Evolutionary conservation across 2,888 invertebrate genomes (phyloP).

Genomic region (Spodoptera exigua): DNA sequence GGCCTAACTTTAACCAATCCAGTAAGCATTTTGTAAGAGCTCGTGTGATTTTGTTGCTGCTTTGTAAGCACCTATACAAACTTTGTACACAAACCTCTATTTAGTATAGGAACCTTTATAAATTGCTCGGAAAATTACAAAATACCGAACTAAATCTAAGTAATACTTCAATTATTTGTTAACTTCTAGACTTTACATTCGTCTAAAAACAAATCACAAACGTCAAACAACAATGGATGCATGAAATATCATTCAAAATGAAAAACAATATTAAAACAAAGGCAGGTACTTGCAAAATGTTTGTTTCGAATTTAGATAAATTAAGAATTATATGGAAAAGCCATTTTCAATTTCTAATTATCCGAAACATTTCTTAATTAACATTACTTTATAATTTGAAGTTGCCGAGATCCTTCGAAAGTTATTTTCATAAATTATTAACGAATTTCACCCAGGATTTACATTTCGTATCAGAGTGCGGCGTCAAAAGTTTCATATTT

Average conservation of each 20-base stretch:
- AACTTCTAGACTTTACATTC: no score
- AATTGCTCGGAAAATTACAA: no score
- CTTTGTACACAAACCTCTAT: no score
- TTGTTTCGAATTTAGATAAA: not conserved
- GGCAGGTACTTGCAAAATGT: not conserved
- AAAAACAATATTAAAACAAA: slow-evolving; percentile 1
- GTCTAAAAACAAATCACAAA: no score
- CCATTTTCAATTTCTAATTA: slow-evolving; percentile 29
- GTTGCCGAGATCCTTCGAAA: slow-evolving; percentile 23
- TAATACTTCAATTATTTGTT: no score
- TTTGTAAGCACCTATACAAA: not conserved
- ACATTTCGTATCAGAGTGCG: slow-evolving; percentile 6
- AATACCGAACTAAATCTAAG: no score
- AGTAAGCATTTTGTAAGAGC: slow-evolving; percentile 36
- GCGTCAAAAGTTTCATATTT: not conserved
- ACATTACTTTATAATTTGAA: slow-evolving; percentile 36
- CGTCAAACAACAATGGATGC: no score
- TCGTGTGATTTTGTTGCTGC: slow-evolving; percentile 7
- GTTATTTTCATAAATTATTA: slow-evolving; percentile 34
- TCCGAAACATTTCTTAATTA: slow-evolving; percentile 27
- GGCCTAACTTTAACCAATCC: slow-evolving; percentile 17
- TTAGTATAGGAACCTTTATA: no score
- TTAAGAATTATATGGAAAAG: slow-evolving; percentile 12
- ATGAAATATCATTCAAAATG: not conserved
- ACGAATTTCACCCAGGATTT: slow-evolving; percentile 15